Evolutionary conservation across 2,113 vertebrate genomes (phyloP).

Genomic region (Ursus arctos): DNA sequence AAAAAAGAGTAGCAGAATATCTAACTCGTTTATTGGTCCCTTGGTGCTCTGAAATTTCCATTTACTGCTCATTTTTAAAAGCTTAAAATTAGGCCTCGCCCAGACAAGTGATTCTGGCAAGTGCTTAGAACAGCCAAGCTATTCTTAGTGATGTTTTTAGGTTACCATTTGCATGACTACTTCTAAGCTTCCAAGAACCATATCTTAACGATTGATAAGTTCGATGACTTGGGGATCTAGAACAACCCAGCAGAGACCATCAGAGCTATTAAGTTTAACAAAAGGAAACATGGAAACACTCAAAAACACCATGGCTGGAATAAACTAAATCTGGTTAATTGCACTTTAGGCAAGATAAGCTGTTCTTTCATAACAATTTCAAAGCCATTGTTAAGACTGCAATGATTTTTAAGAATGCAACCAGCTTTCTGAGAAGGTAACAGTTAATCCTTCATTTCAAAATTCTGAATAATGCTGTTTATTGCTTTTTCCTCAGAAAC

Average conservation of each 20-base stretch:
- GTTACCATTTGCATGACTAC: constrained; percentile 28
- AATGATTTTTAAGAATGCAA: neutral
- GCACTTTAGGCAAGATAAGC: neutral
- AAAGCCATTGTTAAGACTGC: neutral
- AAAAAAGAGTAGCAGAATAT: neutral
- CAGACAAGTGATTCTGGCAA: neutral
- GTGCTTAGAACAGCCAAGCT: neutral
- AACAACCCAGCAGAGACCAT: neutral
- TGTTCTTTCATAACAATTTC: neutral
- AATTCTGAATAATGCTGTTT: neutral
- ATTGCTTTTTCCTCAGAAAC: neutral
- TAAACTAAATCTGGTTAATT: neutral
- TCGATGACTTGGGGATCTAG: neutral
- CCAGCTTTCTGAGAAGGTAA: neutral
- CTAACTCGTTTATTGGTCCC: neutral
- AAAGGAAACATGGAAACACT: neutral
- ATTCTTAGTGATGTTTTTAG: neutral
- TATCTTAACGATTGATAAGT: neutral
- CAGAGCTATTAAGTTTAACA: neutral
- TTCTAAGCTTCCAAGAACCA: neutral
- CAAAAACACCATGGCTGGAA: neutral
- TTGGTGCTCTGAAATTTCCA: constrained; percentile 31
- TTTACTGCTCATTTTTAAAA: constrained; percentile 42
- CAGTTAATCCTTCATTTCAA: neutral
- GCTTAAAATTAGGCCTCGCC: neutral